These are phyloP conservation scores for Folsomia manolachei DNA, from an alignment of 2,888 invertebrate species.

Conservation along the genomic window DNA sequence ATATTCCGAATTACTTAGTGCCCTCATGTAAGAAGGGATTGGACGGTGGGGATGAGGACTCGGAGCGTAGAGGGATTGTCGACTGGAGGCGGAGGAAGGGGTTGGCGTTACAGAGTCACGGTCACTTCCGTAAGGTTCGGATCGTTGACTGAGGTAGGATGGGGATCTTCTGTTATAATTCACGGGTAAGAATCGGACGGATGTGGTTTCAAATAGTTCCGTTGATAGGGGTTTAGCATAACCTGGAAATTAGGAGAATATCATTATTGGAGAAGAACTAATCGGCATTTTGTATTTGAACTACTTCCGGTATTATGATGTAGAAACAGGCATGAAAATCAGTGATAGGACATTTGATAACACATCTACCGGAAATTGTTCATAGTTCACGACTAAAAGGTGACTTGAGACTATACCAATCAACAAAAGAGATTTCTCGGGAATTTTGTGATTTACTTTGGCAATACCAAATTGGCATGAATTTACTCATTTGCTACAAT, in stretches of 20 bases:
- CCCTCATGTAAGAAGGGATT: constrained; percentile 34
- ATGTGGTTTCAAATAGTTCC: constrained; percentile 37
- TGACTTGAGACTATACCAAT: constrained; percentile 16
- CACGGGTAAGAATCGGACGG: constrained; percentile 41
- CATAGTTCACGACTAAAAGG: neutral
- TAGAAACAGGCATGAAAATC: neutral
- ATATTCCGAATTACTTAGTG: constrained; percentile 42
- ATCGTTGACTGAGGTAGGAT: constrained; percentile 33
- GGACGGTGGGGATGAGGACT: neutral
- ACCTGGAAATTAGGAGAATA: neutral
- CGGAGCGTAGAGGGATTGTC: too few species aligned
- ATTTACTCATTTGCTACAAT: constrained; percentile 4
- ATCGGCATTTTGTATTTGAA: neutral
- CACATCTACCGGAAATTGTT: neutral
- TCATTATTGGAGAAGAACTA: neutral
- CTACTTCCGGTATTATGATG: neutral
- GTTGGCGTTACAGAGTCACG: neutral
- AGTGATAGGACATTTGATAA: neutral
- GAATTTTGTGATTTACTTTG: too few species aligned
- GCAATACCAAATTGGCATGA: too few species aligned
- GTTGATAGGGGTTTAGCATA: constrained; percentile 3
- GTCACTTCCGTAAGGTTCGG: constrained; percentile 14
- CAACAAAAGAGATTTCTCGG: too few species aligned
- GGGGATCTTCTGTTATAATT: constrained; percentile 29
- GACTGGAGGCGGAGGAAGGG: neutral